phyloP scores from a whole-genome alignment of 2,797 vertebrate genomes.

The Micrastur ruficollis region DNA sequence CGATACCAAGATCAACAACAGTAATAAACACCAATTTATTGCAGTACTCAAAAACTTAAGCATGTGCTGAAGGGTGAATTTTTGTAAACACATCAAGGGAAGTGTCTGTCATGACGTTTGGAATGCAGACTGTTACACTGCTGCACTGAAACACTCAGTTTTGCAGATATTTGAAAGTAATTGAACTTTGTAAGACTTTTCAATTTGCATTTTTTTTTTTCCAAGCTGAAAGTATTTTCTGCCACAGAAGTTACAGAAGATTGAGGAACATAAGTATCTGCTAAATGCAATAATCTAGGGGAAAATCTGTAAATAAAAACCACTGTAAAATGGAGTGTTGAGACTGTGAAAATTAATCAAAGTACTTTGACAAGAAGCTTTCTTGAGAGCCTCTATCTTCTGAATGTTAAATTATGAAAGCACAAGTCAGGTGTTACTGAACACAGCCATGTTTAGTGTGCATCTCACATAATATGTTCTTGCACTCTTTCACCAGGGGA shows the following conservation, averaged over 20 bases:
- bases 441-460: background rate
- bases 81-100: background rate
- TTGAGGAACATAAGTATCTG: background rate
- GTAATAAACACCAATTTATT: background rate
- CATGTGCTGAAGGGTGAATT: background rate
- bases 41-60: background rate
- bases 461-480: background rate
- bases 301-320: background rate
- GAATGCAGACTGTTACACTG: background rate
- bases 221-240: background rate
- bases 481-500: background rate
- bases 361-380: background rate
- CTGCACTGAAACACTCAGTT: background rate
- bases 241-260: background rate
- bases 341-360: constrained; percentile 7
- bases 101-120: background rate
- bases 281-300: background rate
- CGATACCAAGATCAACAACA: background rate
- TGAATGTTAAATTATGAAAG: background rate
- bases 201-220: background rate
- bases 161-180: background rate
- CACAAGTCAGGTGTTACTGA: background rate
- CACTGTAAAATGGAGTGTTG: background rate
- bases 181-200: background rate
- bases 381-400: background rate